Conservation (phyloP, 2,797 vertebrate genomes). For the Merluccius polli region DNA sequence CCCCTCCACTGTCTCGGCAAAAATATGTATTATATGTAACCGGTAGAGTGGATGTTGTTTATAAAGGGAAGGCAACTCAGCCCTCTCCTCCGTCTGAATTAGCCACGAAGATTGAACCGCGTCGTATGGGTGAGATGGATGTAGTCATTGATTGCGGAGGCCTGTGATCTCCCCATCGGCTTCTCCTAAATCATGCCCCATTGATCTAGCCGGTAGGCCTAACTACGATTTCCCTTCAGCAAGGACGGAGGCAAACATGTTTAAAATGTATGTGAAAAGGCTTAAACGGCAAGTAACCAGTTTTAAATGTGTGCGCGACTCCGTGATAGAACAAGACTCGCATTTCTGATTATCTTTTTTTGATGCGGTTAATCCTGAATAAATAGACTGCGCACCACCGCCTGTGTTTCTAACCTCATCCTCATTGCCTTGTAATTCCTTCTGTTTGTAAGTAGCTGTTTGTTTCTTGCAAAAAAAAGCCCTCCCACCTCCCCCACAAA, state of each 20-base stretch:
- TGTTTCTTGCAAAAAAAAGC: conserved; percentile 35
- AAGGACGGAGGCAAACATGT: not conserved
- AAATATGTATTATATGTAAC: not conserved
- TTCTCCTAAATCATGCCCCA: not conserved
- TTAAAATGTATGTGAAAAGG: not conserved
- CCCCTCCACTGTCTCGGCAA: not conserved
- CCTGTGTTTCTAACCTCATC: not conserved
- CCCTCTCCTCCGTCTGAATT: not conserved
- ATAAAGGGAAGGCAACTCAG: not conserved
- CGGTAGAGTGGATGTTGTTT: not conserved
- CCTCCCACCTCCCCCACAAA: conserved; percentile 65
- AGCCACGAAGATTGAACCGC: not conserved
- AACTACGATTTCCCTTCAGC: not conserved
- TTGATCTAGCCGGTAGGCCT: not conserved
- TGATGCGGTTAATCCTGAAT: not conserved
- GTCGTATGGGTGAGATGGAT: conserved; percentile 10
- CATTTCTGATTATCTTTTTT: not conserved
- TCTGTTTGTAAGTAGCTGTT: conserved; percentile 64
- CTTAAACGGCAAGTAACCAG: not conserved
- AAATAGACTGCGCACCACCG: not conserved
- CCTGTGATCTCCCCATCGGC: not conserved
- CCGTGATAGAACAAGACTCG: not conserved
- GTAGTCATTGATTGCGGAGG: not conserved
- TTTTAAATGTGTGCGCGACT: not conserved
- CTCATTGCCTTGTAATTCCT: conserved; percentile 33